Evolutionary conservation across 2,797 vertebrate species (phyloP), one percentile per base, ranked within the genome.

Genomic region (Intellagama lesueurii): DNA sequence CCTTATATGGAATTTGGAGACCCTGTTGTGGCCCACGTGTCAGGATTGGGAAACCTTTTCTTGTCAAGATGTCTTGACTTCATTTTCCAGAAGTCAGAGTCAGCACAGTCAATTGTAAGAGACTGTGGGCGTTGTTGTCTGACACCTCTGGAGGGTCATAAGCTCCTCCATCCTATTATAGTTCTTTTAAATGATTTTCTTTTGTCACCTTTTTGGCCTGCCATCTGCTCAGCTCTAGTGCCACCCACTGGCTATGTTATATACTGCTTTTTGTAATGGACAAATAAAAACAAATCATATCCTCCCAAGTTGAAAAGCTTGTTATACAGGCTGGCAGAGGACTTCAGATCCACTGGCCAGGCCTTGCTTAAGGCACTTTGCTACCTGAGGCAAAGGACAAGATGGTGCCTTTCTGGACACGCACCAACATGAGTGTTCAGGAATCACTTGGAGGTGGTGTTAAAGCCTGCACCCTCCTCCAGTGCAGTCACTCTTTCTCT

Each of bases 231-330:
- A 3, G 26, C 28, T 72, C n/a, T 22, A 69, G 49, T 5, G 2
- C 19, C 52, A 68, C 40, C 32, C 24, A 14, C 17, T 66, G 52
- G 40, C 22, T 44, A 81, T 26, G 35, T n/a, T 60, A 24, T 77
- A 14, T 35, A 35, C 60, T 68, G 14, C 47, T 19, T 14, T 56
- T 56, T 56, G 52, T 56, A 56, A 35, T 44, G 32, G 52, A 40
- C 40, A 40, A 40, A 40, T 40, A 40, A 40, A 40, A 60, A 68
- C 88, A 84, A 68, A n/a, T 64, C 87, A 89, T 40, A 47, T 73
- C 28, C 77, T 88, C 5, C 5, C 12, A 40, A 7, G 0, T 40
- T 4, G 12, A 83, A 76, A 1, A 7, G 69, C 78, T 81, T 82
- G 75, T 80, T 89, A 91, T 84, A 49, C 22, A 40, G 28, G 14